Base-by-base conservation (phyloP, 2,888 invertebrate genomes). In the Erebia epiphron region DNA sequence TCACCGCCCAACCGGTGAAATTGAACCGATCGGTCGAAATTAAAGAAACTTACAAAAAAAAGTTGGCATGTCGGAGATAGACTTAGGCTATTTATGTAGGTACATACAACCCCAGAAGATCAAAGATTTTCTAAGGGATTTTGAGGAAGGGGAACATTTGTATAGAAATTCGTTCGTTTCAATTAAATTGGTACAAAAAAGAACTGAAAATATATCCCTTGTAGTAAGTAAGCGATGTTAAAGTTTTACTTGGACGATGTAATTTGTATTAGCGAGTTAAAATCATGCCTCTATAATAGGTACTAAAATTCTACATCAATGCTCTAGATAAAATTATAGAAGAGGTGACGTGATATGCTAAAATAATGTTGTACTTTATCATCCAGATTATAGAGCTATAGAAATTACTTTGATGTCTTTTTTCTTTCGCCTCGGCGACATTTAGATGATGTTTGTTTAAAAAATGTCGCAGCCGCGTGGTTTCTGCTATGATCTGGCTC, bases 301-400 rank as follows among this genome's bases (percentile, higher is more conserved):
- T n/a, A n/a, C n/a, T n/a, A n/a, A n/a, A n/a, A n/a, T n/a, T n/a
- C n/a, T n/a, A n/a, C n/a, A n/a, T n/a, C n/a, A n/a, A n/a, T n/a
- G n/a, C n/a, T n/a, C 65, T 70, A 69, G 70, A 72, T 76, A 68
- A 65, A 68, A 75, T 68, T 75, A 77, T 69, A 73, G 74, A 73
- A 73, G 64, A 73, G 69, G 69, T 74, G 70, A 68, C 67, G 72
- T 52, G 56, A 71, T 69, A 73, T 68, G 56, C 65, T 62, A 71
- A 67, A 58, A 62, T 54, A 70, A 69, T 49, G 35, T 70, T 57
- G 71, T 60, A 69, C 57, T 65, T 72, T 54, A 70, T 70, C 63
- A 64, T 57, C 52, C 60, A 16, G 66, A 64, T 69, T 61, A 68
- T 46, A 68, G 66, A 67, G 65, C 60, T 52, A 67, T 64, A 56